Base-by-base conservation (phyloP, 2,113 vertebrate species). In the Gallinago undulata region DNA sequence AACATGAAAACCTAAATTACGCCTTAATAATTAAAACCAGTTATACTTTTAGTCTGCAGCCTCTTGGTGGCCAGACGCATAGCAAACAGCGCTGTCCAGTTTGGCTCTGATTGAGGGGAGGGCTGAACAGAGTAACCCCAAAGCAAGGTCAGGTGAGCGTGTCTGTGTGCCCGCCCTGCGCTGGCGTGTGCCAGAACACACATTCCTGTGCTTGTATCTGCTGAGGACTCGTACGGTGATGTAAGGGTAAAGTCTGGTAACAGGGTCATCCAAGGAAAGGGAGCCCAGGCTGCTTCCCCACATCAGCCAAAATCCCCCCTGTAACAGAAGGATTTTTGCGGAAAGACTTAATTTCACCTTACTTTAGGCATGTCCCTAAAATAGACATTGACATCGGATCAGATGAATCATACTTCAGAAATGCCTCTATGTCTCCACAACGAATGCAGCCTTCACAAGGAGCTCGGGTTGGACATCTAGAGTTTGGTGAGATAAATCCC, bases 1-100 rank as follows among this genome's bases (percentile, higher is more conserved):
- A 97, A 95, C 95, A 89, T 57, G 22, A 95, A 97, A 86, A 80
- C 80, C 85, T 95, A 91, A 96, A 97, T 97, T 97, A 95, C 18
- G 55, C 74, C 74, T 90, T 85, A 84, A 95, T 96, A 96, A 97
- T 97, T 95, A 96, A 97, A 90, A 33, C 70, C 85, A 74, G 92
- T 53, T 93, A 84, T 56, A 63, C 48, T 72, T 80, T 76, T 35
- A 87, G 63, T 94, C 93, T 94, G 88, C 95, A 93, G 84, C 87
- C 70, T 90, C 69, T 78, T 43, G 86, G 85, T 96, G 87, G 94
- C 88, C 91, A 94, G 79, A 60, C 86, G 60, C 75, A 3, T 11
- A 88, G 82, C 90, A 62, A 77, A 75, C 63, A 67, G 62, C 7
- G 70, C 66, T 76, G 86, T 30, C 86, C 86, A 12, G 47, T 87